phyloP scores from a whole-genome alignment of 2,888 invertebrate species.

The Eristalinus sepulchralis region DNA sequence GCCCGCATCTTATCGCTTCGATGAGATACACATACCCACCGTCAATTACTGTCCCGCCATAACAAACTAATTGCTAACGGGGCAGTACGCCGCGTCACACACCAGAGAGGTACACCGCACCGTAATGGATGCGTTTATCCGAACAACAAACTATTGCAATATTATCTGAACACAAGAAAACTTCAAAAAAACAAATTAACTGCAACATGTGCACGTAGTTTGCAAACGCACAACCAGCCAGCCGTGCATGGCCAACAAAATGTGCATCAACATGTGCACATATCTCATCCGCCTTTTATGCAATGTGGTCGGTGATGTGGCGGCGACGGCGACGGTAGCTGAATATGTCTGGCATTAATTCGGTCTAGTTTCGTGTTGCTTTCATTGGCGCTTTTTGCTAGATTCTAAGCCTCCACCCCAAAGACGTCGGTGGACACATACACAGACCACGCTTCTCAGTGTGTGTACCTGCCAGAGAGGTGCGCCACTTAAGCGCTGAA shows the following conservation, averaged over 20 bases:
- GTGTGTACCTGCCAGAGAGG: neutral
- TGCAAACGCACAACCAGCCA: conserved; percentile 43
- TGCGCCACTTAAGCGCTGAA: conserved; percentile 21
- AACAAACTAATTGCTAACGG: conserved; percentile 66
- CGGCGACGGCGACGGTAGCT: conserved; percentile 9
- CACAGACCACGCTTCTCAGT: neutral
- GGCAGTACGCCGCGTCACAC: conserved; percentile 25
- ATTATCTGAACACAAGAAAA: conserved; percentile 19
- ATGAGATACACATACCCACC: conserved; percentile 31
- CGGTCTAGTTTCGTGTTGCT: conserved; percentile 55
- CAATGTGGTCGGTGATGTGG: neutral
- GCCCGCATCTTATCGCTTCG: conserved; percentile 57
- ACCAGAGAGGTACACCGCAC: conserved; percentile 27
- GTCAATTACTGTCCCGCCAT: conserved; percentile 63
- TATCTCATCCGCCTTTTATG: conserved; percentile 13
- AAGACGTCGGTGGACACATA: conserved; percentile 16
- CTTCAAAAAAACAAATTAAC: conserved; percentile 24
- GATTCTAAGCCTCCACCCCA: conserved; percentile 16
- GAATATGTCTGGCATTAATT: conserved; percentile 40
- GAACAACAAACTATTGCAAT: conserved; percentile 46
- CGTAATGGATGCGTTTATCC: conserved; percentile 43
- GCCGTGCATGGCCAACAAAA: neutral
- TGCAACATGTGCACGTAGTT: conserved; percentile 38
- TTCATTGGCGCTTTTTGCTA: neutral
- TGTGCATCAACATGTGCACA: neutral